Base-by-base conservation (phyloP, 1,140 invertebrate species). In the Cydia fagiglandana region DNA sequence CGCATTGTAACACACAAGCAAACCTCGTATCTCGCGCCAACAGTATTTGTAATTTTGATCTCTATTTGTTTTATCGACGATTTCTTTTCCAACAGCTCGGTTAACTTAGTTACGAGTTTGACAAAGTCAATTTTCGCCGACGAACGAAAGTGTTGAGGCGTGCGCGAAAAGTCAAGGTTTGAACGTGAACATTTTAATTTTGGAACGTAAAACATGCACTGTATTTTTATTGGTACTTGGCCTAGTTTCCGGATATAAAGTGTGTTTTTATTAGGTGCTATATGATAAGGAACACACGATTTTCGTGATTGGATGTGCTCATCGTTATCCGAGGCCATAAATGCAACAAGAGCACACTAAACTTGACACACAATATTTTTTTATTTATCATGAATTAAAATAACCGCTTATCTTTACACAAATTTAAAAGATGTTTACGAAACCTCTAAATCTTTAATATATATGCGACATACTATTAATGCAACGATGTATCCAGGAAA, bases 81-180 rank as follows among this genome's bases (percentile, higher is more conserved):
- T 61, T 61, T 24, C 20, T 61, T 61, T 61, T 61, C 9, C 56
- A 24, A 24, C 10, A 61, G 15, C 53, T 17, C n/a, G 5, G n/a
- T 12, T 20, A 24, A 24, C 17, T 24, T 24, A 10, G 56, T 61
- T 61, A 61, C 7, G 56, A 61, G 15, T 56, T 61, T 61, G 17
- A 61, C n/a, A 24, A 61, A 56, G 6, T 56, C 15, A 5, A 17
- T 56, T 56, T 24, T 61, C n/a, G n/a, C 7, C 20, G 56, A 24
- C 17, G 9, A 61, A 61, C 20, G 56, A 61, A 61, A 61, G 56
- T 61, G 56, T 61, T 3, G 53, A 17, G 15, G 56, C 56, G 56
- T 9, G 20, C 56, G 20, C 56, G 56, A 61, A 61, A 61, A 61
- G 56, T 61, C 56, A 61, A 61, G 56, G 56, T 61, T 61, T 61